Percentiles rank a stretch among this genome's conserved stretches.
Conservation (phyloP, 1,140 invertebrate genomes). For the Drosophila micromelanica region DNA sequence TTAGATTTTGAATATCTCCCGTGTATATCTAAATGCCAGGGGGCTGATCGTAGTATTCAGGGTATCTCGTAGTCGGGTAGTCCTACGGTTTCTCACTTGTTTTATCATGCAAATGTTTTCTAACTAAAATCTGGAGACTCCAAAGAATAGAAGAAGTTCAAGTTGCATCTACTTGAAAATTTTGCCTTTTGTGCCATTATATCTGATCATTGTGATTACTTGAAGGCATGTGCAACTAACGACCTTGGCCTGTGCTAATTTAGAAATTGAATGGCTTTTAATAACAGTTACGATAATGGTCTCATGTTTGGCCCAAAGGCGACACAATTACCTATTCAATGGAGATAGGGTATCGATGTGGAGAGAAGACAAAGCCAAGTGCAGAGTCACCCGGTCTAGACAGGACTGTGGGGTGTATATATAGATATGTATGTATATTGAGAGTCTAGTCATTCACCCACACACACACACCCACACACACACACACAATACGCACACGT, state of each 20-base stretch:
- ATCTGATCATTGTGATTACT: background rate
- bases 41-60: no score
- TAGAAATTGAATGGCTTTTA: constrained; percentile 34
- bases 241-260: constrained; percentile 22
- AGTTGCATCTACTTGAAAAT: background rate
- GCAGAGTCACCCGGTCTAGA: constrained; percentile 48
- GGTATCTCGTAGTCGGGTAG: no score
- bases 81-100: background rate
- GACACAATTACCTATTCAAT: constrained; percentile 1
- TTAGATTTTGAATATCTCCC: no score
- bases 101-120: background rate
- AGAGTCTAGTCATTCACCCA: constrained; percentile 5
- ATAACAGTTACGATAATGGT: constrained; percentile 34
- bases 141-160: background rate
- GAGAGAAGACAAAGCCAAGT: constrained; percentile 17
- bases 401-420: constrained; percentile 56
- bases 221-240: constrained; percentile 5
- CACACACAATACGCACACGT: background rate
- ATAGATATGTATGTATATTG: background rate
- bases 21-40: no score
- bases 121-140: no score
- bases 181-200: background rate
- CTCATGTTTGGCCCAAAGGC: background rate
- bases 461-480: background rate
- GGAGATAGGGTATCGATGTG: constrained; percentile 29